Evolutionary conservation across 53 echinoderm and acorn worm species (phyloP).

Genomic region (Holothuria scabra): DNA sequence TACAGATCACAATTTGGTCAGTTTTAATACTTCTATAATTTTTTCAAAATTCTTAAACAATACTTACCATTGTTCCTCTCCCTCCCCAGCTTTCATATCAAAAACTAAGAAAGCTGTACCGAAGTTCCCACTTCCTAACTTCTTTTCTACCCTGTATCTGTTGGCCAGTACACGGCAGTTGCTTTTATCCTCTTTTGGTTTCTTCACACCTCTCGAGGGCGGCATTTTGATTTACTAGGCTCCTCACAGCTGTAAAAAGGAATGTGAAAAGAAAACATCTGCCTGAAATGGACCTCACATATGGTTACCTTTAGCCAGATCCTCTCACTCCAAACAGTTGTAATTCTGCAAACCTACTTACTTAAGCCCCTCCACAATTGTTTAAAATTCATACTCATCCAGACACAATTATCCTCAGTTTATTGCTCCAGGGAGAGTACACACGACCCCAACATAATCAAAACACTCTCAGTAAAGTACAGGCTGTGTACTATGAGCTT

Average conservation of each 20-base stretch:
- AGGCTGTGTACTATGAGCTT: too few relatives aligned
- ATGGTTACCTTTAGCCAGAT: too few relatives aligned
- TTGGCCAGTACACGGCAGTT: conserved; percentile 95
- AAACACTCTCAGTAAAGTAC: too few relatives aligned
- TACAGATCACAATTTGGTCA: background rate
- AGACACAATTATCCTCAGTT: too few relatives aligned
- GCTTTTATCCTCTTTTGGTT: conserved; percentile 96
- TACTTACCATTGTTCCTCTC: conserved; percentile 93
- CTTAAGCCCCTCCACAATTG: too few relatives aligned
- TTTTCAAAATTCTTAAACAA: background rate
- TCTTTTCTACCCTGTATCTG: conserved; percentile 93
- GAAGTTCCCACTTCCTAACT: conserved; percentile 94
- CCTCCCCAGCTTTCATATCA: conserved; percentile 92
- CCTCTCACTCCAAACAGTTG: too few relatives aligned
- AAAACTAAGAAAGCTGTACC: conserved; percentile 93
- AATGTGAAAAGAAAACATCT: too few relatives aligned
- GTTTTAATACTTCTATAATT: background rate
- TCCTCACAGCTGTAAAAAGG: background rate
- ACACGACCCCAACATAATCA: too few relatives aligned
- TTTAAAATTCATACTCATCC: too few relatives aligned
- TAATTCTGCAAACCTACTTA: too few relatives aligned
- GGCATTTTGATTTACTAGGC: conserved; percentile 70
- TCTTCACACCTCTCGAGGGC: conserved; percentile 96
- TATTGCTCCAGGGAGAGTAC: too few relatives aligned
- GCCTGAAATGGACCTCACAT: too few relatives aligned